Evolutionary conservation across 2,797 vertebrate genomes (phyloP).

Genomic region (Clarias fuscus): DNA sequence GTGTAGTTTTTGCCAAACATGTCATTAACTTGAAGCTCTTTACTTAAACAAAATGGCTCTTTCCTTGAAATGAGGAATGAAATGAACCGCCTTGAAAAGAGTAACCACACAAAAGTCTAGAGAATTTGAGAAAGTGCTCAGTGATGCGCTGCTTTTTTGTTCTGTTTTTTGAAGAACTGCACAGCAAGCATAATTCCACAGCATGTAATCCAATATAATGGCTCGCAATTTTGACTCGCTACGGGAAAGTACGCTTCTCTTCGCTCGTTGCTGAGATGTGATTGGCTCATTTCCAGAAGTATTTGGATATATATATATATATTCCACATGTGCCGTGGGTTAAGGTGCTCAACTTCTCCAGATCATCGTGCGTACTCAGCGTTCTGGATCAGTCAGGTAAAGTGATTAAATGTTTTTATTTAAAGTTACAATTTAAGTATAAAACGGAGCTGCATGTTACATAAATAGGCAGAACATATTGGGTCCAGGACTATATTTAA

Average conservation of each 20-base stretch:
- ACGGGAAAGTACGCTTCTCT: conserved; percentile 62
- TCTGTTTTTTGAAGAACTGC: conserved; percentile 59
- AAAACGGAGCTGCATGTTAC: too few species aligned
- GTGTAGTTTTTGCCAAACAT: neutral
- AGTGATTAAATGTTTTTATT: neutral
- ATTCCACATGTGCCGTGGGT: conserved; percentile 48
- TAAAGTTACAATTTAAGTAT: neutral
- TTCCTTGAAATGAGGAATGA: neutral
- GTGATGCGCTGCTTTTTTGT: neutral
- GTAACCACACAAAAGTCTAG: neutral
- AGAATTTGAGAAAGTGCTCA: conserved; percentile 46
- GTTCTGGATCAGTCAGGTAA: neutral
- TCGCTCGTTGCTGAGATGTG: conserved; percentile 49
- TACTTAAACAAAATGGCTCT: conserved; percentile 13
- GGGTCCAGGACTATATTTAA: neutral
- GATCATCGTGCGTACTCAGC: neutral
- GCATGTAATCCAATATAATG: conserved; percentile 73
- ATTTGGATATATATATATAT: conserved; percentile 70
- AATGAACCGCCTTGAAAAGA: conserved; percentile 4
- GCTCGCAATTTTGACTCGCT: conserved; percentile 49
- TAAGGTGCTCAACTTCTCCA: conserved; percentile 30
- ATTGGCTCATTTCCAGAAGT: conserved; percentile 66
- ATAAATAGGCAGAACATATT: accelerated
- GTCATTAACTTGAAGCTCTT: conserved; percentile 43
- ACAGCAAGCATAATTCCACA: conserved; percentile 58